Evolutionary conservation across 2,888 invertebrate genomes (phyloP), one percentile per base, ranked within the genome.

Genomic region (Hydraecia micacea): DNA sequence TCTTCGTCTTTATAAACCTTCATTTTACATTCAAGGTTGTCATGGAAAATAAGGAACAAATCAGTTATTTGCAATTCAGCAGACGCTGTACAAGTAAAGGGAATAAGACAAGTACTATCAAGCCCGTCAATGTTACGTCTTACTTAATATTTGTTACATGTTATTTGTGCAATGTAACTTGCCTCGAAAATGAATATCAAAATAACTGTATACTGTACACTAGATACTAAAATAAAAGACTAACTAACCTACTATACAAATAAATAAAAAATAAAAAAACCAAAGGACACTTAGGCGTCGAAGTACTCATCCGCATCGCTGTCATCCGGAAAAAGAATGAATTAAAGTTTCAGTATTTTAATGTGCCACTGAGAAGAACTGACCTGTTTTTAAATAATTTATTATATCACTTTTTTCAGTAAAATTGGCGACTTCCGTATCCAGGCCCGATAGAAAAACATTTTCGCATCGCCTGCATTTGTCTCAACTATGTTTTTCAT

Each of bases 1-100:
- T 25, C 25, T 55, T 55, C 25, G 11, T 25, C 9, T 25, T 55
- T 55, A 55, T 25, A 55, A 60, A 67, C 42, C n/a, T 32, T 58
- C 0, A 49, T 21, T 79, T 52, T n/a, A 65, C 25, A 46, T 52
- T 25, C 49, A 67, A 67, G 18, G 25, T 74, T 60, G 39, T 52
- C 36, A 73, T 60, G 28, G 28, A 55, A 52, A 60, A 67, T 73
- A 60, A 62, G 32, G 9, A 67, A 60, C 42, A 75, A 62, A 82
- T 79, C 32, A 62, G 32, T 36, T 42, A 68, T 82, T 67, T 75
- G 75, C 52, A 81, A 79, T 81, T 67, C 66, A 81, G 42, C 18
- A 25, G 25, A 52, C 60, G 5, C 18, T 62, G 73, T 81, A 66
- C 32, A 25, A 74, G 42, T 42, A 49, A 66, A 66, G 49, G 66